phyloP scores from a whole-genome alignment of 2,113 vertebrate genomes.

The Xenopus borealis region DNA sequence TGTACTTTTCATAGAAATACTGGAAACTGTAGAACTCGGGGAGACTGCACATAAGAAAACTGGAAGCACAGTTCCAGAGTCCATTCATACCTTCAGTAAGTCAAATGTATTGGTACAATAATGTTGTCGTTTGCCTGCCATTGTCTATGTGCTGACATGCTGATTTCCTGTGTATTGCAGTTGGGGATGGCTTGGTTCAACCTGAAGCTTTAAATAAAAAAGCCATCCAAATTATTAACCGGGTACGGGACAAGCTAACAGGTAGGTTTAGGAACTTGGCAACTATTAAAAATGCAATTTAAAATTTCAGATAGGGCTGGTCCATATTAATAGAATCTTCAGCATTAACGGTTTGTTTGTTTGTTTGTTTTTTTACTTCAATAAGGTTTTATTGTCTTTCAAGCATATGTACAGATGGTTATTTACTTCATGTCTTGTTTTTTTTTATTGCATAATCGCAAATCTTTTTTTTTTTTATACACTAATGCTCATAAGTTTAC shows the following conservation, averaged over 20 bases:
- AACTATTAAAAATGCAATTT: too few species aligned
- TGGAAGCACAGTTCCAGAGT: constrained; percentile 95
- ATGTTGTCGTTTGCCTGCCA: neutral
- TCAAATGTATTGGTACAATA: constrained; percentile 25
- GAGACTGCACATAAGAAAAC: constrained; percentile 93
- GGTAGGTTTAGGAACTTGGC: constrained; percentile 59
- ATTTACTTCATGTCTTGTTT: too few species aligned
- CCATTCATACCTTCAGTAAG: constrained; percentile 98
- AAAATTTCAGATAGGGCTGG: too few species aligned
- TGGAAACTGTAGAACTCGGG: constrained; percentile 91
- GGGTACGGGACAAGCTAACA: constrained; percentile 97
- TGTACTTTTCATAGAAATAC: constrained; percentile 71
- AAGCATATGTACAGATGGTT: too few species aligned
- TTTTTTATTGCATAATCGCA: too few species aligned
- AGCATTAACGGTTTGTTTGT: too few species aligned
- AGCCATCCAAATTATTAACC: constrained; percentile 97
- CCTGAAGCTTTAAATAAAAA: constrained; percentile 98
- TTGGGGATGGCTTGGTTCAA: constrained; percentile 94
- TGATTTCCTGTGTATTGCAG: constrained; percentile 60
- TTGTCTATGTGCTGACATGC: neutral
- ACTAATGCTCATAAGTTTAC: too few species aligned
- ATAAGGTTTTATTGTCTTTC: too few species aligned
- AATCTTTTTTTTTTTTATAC: too few species aligned
- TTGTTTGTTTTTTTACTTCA: too few species aligned
- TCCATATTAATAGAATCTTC: too few species aligned